Conservation (phyloP, 2,888 invertebrate genomes). For the Tenodera sinensis region DNA sequence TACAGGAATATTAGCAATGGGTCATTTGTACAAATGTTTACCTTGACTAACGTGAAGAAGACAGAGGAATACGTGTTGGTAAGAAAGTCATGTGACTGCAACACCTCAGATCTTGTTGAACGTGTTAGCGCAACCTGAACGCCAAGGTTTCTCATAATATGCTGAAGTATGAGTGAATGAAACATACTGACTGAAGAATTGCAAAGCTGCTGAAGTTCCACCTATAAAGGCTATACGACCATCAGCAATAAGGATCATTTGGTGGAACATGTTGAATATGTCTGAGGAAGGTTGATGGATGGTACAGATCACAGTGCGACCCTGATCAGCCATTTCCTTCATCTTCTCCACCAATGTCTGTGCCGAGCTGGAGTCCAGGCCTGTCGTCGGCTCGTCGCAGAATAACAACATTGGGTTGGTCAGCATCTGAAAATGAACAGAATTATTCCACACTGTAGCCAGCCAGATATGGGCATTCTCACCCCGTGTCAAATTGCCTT, state of each 20-base stretch:
- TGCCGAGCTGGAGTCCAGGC: constrained; percentile 88
- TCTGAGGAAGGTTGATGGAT: constrained; percentile 94
- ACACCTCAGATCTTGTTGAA: no score
- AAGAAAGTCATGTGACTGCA: no score
- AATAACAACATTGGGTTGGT: constrained; percentile 90
- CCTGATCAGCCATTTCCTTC: constrained; percentile 65
- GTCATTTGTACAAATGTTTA: no score
- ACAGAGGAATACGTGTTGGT: no score
- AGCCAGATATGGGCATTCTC: no score
- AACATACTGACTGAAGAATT: constrained; percentile 69
- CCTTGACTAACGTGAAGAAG: no score
- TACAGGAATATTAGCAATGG: no score
- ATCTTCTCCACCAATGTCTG: constrained; percentile 73
- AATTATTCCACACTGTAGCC: constrained; percentile 12
- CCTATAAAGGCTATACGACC: constrained; percentile 85
- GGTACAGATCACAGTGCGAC: constrained; percentile 85
- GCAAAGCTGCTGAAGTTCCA: constrained; percentile 57
- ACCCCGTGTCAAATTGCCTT: no score
- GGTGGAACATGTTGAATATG: constrained; percentile 78
- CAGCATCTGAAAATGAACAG: constrained; percentile 56
- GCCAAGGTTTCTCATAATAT: no score
- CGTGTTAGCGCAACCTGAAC: no score
- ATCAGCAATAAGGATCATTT: constrained; percentile 71
- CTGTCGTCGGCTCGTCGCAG: constrained; percentile 95
- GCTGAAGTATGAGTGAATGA: no score